phyloP scores from a whole-genome alignment of 30 jellyfish, hydroid and myxozoan genomes.

The Turritopsis dohrnii region DNA sequence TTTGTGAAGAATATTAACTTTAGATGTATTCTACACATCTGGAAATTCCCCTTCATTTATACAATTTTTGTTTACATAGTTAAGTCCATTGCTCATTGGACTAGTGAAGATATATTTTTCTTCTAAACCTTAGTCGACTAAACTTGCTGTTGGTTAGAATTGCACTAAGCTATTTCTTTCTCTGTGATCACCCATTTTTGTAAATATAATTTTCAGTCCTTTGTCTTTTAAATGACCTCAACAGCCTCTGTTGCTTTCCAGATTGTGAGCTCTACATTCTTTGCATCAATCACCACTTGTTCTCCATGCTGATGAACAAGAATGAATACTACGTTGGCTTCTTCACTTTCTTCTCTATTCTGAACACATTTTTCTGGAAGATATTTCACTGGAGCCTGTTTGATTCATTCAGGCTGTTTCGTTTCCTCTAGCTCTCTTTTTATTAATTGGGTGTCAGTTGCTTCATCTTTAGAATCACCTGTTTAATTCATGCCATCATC shows the following conservation, averaged over 20 bases:
- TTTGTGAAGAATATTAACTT: too few species aligned
- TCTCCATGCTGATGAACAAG: neutral
- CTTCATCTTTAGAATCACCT: neutral
- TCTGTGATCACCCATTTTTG: neutral
- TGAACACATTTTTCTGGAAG: neutral
- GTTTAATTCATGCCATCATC: neutral
- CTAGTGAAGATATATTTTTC: too few species aligned
- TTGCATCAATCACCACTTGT: neutral
- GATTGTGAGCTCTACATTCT: neutral
- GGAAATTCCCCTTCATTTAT: too few species aligned
- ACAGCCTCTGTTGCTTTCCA: conserved; percentile 13
- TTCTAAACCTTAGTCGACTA: neutral
- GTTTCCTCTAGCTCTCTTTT: neutral
- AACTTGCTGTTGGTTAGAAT: neutral
- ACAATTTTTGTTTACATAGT: too few species aligned
- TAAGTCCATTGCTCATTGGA: too few species aligned
- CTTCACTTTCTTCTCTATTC: conserved; percentile 1
- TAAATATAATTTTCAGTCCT: neutral
- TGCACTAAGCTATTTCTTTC: neutral
- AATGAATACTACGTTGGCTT: neutral
- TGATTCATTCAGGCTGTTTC: neutral
- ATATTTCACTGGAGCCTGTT: neutral
- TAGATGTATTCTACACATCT: too few species aligned
- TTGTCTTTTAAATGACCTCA: neutral
- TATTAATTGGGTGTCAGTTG: neutral